A percentile compares a stretch with the other conserved stretches of the same genome.
These are phyloP conservation scores for Alsophila aescularia DNA, from an alignment of 2,888 invertebrate species.

Conservation along the genomic window DNA sequence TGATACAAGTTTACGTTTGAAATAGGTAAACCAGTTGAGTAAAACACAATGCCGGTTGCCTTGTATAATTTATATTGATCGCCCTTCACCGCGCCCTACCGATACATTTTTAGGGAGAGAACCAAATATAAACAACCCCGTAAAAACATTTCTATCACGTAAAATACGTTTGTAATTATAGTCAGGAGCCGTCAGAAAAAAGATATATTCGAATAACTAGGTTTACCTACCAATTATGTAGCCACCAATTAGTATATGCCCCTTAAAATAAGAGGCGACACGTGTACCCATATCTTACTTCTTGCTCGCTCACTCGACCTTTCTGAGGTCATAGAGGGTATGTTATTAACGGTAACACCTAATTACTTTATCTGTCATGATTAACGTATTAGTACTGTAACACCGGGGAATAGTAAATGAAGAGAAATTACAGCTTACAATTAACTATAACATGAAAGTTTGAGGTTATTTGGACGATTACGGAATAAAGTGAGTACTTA, in stretches of 20 bases:
- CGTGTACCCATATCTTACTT: constrained; percentile 28
- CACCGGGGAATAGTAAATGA: not conserved
- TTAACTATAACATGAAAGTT: constrained; percentile 9
- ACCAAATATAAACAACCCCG: no score
- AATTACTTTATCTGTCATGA: not conserved
- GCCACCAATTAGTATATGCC: constrained; percentile 19
- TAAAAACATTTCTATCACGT: not conserved
- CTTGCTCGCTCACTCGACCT: constrained; percentile 29
- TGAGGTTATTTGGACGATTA: constrained; percentile 27
- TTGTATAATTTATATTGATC: no score
- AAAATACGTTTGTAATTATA: not conserved
- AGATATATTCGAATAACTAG: constrained; percentile 8
- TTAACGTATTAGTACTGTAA: not conserved
- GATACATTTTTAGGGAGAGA: no score
- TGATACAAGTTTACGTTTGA: no score
- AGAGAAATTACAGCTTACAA: constrained; percentile 1
- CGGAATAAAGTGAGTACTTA: constrained; percentile 22
- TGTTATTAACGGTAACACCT: not conserved
- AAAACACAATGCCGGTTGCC: no score
- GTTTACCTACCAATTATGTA: constrained; percentile 12
- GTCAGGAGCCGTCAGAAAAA: not conserved
- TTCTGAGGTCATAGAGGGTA: constrained; percentile 30
- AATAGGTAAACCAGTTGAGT: no score
- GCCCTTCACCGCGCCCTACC: no score
- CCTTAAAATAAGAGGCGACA: constrained; percentile 26